Evolutionary conservation across 2,797 vertebrate species (phyloP), one percentile per base, ranked within the genome.

Genomic region (Myotis myotis): DNA sequence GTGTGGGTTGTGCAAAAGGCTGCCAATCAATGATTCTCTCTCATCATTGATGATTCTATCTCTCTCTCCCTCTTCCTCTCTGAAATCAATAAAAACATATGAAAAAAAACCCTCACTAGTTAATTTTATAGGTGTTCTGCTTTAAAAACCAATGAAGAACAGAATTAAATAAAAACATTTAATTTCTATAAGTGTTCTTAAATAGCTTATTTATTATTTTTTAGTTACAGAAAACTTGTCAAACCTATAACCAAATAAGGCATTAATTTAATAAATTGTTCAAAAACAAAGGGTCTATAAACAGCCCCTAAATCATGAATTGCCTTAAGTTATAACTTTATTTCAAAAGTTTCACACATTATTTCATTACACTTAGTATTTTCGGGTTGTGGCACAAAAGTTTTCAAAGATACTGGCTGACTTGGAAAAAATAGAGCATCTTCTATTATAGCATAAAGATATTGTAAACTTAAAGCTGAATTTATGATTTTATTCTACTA

Each of bases 301-400:
- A 71, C 49, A 80, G 49, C 51, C 87, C 7, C 51, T 85, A 74
- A 57, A 13, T 79, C 84, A 94, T 71, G 22, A 95, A 57, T 49
- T 66, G 47, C 13, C 11, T 82, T 83, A 95, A 70, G n/a, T 70
- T 86, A n/a, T 20, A 70, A 76, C 13, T 80, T 92, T 91, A 78
- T 64, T 95, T 94, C n/a, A 87, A 72, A 93, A 84, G 19, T 95
- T 87, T 80, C 80, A 64, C 4, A 62, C 8, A 91, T n/a, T 93
- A 95, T 96, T 95, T 85, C 76, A 93, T 68, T 53, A 94, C 7
- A 95, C 13, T 38, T 89, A 93, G 44, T 86, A 89, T 41, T 66
- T 60, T 91, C 15, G 4, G 16, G 12, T 85, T 80, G 10, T 44
- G 15, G 44, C 25, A 66, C 5, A 72, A 84, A 85, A 72, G 28